These are phyloP conservation scores for Lepilemur ruficaudatus DNA, from an alignment of 2,797 vertebrate genomes.

Conservation along the genomic window DNA sequence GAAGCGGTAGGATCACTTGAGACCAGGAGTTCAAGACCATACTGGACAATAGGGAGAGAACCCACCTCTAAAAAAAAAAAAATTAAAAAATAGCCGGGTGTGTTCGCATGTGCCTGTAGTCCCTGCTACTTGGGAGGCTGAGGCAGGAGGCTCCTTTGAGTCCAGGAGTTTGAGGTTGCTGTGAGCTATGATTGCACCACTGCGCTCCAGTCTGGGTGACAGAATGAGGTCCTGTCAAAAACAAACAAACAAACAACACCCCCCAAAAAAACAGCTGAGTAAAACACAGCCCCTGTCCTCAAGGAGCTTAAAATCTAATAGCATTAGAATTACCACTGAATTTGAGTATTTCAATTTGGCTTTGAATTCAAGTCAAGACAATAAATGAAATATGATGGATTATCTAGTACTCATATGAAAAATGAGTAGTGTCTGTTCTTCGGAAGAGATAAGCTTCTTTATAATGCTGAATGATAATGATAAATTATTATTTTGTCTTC, in stretches of 20 bases:
- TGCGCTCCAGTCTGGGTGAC: neutral
- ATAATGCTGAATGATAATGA: conserved; percentile 3
- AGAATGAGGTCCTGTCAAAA: neutral
- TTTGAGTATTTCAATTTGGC: neutral
- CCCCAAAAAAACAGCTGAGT: too few relatives aligned
- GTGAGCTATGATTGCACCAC: neutral
- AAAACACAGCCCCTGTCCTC: neutral
- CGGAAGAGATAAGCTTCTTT: neutral
- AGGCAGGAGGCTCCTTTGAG: neutral
- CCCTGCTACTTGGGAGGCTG: too few relatives aligned
- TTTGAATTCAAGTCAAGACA: conserved; percentile 48
- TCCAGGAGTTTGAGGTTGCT: neutral
- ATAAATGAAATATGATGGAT: neutral
- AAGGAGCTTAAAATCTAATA: neutral
- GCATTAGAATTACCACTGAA: neutral
- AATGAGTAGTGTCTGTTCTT: conserved; percentile 5
- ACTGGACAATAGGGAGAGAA: neutral
- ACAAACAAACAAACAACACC: neutral
- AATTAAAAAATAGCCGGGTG: too few relatives aligned
- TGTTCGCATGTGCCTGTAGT: too few relatives aligned
- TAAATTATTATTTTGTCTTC: conserved; percentile 37
- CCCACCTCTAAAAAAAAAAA: too few relatives aligned
- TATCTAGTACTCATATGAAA: neutral
- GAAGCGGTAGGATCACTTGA: neutral
- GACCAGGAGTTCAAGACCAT: neutral